phyloP scores from a whole-genome alignment of 2,797 vertebrate genomes.

The Intellagama lesueurii region DNA sequence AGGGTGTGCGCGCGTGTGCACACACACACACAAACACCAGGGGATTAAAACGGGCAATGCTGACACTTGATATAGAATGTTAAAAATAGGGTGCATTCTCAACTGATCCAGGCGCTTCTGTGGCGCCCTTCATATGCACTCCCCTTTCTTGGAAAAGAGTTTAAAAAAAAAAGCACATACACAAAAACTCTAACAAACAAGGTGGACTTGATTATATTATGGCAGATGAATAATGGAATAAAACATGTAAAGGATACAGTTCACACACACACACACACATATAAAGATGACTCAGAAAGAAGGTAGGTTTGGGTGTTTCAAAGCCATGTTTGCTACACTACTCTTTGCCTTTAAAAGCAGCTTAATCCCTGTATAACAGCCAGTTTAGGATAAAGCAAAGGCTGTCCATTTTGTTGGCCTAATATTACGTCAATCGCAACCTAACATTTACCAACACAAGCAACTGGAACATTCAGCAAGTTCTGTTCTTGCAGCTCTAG shows the following conservation, averaged over 20 bases:
- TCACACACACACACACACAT: background rate
- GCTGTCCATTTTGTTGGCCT: conserved; percentile 35
- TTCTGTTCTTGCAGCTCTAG: conserved; percentile 52
- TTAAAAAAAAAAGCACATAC: conserved; percentile 1
- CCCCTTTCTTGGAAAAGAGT: conserved; percentile 53
- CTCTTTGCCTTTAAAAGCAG: conserved; percentile 54
- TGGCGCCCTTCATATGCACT: conserved; percentile 57
- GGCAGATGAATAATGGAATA: conserved; percentile 34
- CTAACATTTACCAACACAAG: conserved; percentile 51
- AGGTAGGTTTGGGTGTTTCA: background rate
- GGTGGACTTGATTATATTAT: conserved; percentile 39
- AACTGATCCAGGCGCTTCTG: conserved; percentile 67
- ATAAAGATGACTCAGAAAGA: conserved; percentile 5
- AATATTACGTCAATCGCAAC: conserved; percentile 62
- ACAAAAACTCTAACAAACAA: background rate
- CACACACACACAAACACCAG: conserved; percentile 70
- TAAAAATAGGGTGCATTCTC: conserved; percentile 81
- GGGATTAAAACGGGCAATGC: conserved; percentile 61
- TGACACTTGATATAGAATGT: conserved; percentile 74
- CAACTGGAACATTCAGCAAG: conserved; percentile 56
- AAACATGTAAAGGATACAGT: background rate
- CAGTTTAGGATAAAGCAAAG: conserved; percentile 52
- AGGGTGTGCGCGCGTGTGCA: conserved; percentile 49
- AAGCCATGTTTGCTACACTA: conserved; percentile 16
- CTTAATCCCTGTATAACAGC: conserved; percentile 56